Conservation (phyloP, 2,888 invertebrate species). For the Leucoma salicis region DNA sequence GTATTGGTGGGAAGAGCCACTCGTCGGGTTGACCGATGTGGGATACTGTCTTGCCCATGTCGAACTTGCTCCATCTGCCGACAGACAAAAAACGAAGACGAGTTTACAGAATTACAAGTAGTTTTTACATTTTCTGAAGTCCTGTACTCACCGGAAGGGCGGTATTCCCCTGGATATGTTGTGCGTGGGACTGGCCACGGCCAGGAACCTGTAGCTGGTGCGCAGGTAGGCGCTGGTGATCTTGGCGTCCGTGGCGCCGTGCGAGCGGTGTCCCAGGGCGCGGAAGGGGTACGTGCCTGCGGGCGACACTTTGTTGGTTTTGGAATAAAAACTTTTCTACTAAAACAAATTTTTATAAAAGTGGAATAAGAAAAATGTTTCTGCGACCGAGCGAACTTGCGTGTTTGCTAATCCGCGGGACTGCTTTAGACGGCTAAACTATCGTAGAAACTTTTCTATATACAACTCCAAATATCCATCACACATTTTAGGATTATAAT, state of each 20-base stretch:
- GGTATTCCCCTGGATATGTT: slow-evolving; percentile 82
- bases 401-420: not conserved
- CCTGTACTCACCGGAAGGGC: slow-evolving; percentile 83
- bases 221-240: slow-evolving; percentile 69
- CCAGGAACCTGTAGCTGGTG: slow-evolving; percentile 73
- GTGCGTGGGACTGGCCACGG: slow-evolving; percentile 77
- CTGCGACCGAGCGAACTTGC: not conserved
- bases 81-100: too few species aligned
- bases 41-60: slow-evolving; percentile 74
- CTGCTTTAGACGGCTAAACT: not conserved
- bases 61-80: slow-evolving; percentile 78
- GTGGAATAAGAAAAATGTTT: not conserved
- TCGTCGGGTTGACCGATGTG: slow-evolving; percentile 87
- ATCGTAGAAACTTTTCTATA: too few species aligned
- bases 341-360: too few species aligned
- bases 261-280: slow-evolving; percentile 85
- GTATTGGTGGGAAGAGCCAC: slow-evolving; percentile 84
- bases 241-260: slow-evolving; percentile 88
- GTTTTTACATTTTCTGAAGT: too few species aligned
- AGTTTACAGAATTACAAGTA: too few species aligned
- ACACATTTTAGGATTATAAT: too few species aligned
- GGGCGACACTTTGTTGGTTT: too few species aligned
- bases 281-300: slow-evolving; percentile 85
- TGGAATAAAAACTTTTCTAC: too few species aligned
- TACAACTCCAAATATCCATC: too few species aligned